A percentile compares a stretch with the other conserved stretches of the same genome.
phyloP scores from a whole-genome alignment of 2,113 vertebrate species.

The Galeopterus variegatus region DNA sequence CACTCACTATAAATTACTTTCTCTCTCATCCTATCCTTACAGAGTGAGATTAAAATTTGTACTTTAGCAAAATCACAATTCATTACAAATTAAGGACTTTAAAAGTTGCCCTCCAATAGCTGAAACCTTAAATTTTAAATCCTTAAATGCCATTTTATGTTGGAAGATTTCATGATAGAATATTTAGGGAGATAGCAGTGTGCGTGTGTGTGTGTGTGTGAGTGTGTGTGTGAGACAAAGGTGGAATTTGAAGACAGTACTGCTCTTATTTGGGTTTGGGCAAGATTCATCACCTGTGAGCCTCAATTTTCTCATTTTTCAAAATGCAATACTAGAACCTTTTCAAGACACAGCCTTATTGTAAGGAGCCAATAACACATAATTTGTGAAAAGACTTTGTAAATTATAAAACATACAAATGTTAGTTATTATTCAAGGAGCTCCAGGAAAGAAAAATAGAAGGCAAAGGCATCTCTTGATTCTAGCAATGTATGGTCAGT shows the following conservation, averaged over 20 bases:
- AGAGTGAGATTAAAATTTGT: background rate
- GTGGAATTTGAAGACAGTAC: background rate
- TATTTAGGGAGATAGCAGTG: background rate
- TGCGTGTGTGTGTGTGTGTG: background rate
- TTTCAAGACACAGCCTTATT: background rate
- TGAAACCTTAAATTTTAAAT: slow-evolving; percentile 55
- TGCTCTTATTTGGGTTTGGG: background rate
- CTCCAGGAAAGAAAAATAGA: slow-evolving; percentile 46
- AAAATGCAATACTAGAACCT: background rate
- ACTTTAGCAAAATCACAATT: background rate
- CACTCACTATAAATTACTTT: background rate
- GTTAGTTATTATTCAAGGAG: slow-evolving; percentile 49
- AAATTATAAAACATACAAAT: background rate
- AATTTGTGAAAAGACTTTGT: slow-evolving; percentile 37
- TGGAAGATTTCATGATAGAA: background rate
- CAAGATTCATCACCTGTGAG: background rate
- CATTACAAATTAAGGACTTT: background rate
- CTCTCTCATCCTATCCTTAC: background rate
- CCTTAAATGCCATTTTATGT: slow-evolving; percentile 9
- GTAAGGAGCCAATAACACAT: background rate
- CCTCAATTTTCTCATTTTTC: slow-evolving; percentile 40
- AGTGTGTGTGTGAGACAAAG: background rate
- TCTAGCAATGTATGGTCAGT: background rate
- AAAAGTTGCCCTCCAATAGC: background rate
- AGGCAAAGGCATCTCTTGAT: slow-evolving; percentile 2